These are phyloP conservation scores for Vidua macroura DNA, from an alignment of 2,113 vertebrate species.

Conservation along the genomic window DNA sequence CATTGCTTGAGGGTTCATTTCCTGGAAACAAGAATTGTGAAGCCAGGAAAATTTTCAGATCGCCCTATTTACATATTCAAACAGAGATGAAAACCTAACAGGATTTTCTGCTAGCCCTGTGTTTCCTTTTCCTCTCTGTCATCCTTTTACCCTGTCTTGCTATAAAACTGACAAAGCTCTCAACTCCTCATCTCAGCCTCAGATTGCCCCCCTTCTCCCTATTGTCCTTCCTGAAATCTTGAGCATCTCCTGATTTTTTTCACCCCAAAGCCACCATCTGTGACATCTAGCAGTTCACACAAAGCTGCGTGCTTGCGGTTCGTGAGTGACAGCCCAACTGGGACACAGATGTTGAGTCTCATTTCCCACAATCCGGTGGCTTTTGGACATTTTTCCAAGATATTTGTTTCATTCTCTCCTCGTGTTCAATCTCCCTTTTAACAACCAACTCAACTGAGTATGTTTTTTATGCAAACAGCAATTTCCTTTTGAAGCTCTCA, in stretches of 20 bases:
- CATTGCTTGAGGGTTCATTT: neutral
- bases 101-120: neutral
- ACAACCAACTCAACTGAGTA: neutral
- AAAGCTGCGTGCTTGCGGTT: neutral
- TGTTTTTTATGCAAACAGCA: neutral
- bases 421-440: neutral
- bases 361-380: neutral
- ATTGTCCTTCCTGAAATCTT: neutral
- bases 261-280: neutral
- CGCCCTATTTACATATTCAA: neutral
- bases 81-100: neutral
- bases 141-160: neutral
- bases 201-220: neutral
- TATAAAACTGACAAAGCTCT: neutral
- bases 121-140: neutral
- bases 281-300: neutral
- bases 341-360: conserved; percentile 10
- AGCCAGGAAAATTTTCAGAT: neutral
- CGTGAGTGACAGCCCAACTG: neutral
- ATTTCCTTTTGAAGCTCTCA: neutral
- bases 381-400: conserved; percentile 6
- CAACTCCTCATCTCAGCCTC: neutral
- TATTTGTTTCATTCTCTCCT: neutral
- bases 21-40: neutral
- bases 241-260: neutral